Percentiles rank a stretch among this genome's conserved stretches.
These are phyloP conservation scores for Stramonita haemastoma DNA, from an alignment of 2,888 invertebrate genomes.

Conservation along the genomic window DNA sequence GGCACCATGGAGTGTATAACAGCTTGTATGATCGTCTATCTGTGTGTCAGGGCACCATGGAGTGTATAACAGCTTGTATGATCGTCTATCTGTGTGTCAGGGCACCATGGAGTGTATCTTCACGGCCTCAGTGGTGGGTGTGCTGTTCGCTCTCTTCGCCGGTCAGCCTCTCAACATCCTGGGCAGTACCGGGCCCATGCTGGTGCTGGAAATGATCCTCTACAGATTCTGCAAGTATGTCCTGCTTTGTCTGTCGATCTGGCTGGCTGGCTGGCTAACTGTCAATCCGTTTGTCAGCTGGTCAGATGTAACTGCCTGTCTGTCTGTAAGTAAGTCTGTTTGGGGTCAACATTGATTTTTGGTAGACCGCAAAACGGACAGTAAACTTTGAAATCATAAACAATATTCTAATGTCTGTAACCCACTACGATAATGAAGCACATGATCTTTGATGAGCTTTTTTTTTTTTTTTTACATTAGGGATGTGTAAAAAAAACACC, in stretches of 20 bases:
- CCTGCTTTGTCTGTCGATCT: background rate
- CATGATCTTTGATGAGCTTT: too few species aligned
- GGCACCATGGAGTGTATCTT: slow-evolving; percentile 80
- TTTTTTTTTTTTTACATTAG: too few species aligned
- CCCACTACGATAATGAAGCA: too few species aligned
- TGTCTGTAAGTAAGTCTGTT: background rate
- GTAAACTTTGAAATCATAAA: too few species aligned
- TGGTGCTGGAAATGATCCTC: slow-evolving; percentile 87
- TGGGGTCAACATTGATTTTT: too few species aligned
- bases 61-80: background rate
- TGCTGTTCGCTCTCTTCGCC: slow-evolving; percentile 74
- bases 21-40: too few species aligned
- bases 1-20: too few species aligned
- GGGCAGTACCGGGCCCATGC: slow-evolving; percentile 78
- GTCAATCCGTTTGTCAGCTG: background rate
- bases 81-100: slow-evolving; percentile 60
- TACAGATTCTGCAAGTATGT: slow-evolving; percentile 91
- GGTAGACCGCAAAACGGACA: too few species aligned
- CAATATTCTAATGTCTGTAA: too few species aligned
- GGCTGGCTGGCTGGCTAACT: background rate
- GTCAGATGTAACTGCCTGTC: background rate
- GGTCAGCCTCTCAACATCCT: slow-evolving; percentile 79
- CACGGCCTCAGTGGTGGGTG: slow-evolving; percentile 76
- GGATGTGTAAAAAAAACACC: too few species aligned
- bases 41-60: too few species aligned